Evolutionary conservation across 2,797 vertebrate species (phyloP).

Genomic region (Furcifer pardalis): DNA sequence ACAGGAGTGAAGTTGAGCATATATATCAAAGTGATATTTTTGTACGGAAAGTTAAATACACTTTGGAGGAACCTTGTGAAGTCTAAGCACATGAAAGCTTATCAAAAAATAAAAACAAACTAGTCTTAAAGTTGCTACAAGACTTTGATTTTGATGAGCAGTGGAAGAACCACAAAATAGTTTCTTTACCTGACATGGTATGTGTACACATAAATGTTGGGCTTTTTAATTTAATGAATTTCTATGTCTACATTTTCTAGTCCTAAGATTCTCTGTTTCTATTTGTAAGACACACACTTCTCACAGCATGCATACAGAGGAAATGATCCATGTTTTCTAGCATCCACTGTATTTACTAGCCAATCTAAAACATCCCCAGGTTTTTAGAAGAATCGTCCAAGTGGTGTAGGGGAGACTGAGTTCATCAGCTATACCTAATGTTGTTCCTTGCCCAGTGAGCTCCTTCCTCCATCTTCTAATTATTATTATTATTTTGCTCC

Average conservation of each 20-base stretch:
- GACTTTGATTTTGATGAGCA: not conserved
- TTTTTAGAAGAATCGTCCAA: too few species aligned
- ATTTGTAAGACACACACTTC: not conserved
- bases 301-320: not conserved
- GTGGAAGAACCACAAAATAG: not conserved
- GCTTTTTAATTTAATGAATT: not conserved
- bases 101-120: too few species aligned
- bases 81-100: not conserved
- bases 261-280: not conserved
- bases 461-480: too few species aligned
- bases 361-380: slow-evolving; percentile 26
- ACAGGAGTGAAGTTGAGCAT: not conserved
- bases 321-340: not conserved
- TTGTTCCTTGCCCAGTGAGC: too few species aligned
- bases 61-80: not conserved
- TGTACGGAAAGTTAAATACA: not conserved
- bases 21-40: not conserved
- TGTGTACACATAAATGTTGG: not conserved
- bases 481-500: too few species aligned
- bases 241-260: not conserved
- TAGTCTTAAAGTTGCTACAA: too few species aligned
- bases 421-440: too few species aligned
- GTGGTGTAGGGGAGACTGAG: too few species aligned
- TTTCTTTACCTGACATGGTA: not conserved
- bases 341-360: not conserved